Conservation (phyloP, 2,888 invertebrate genomes). For the Lasioglossum pauxillum region DNA sequence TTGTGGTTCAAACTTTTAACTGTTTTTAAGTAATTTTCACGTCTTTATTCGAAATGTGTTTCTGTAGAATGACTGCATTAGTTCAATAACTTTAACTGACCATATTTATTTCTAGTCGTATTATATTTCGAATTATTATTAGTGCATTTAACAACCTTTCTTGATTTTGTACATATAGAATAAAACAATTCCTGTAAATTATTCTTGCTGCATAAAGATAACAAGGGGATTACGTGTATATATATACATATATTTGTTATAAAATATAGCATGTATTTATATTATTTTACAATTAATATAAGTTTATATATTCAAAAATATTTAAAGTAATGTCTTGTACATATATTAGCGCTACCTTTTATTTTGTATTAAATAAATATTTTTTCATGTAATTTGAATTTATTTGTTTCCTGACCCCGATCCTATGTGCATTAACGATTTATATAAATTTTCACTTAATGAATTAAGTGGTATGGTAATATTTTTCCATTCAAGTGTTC, state of each 20-base stretch:
- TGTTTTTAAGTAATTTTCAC: background rate
- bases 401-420: constrained; percentile 76
- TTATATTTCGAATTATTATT: constrained; percentile 22
- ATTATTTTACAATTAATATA: constrained; percentile 60
- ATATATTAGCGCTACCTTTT: constrained; percentile 70
- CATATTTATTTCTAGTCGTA: constrained; percentile 37
- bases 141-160: constrained; percentile 19
- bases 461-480: background rate
- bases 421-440: constrained; percentile 46
- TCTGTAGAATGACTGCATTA: constrained; percentile 30
- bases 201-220: constrained; percentile 45
- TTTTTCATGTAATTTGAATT: constrained; percentile 77
- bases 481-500: background rate
- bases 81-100: constrained; percentile 10
- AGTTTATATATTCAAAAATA: constrained; percentile 51
- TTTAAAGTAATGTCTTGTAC: constrained; percentile 65
- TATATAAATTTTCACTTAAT: constrained; percentile 3
- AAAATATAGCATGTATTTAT: constrained; percentile 53
- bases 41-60: constrained; percentile 8
- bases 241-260: constrained; percentile 45
- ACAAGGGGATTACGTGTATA: constrained; percentile 48
- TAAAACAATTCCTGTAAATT: constrained; percentile 28
- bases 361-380: constrained; percentile 81
- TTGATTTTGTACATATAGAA: constrained; percentile 21
- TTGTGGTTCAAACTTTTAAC: constrained; percentile 11